Evolutionary conservation across 2,888 invertebrate species (phyloP).

Genomic region (Criorhina ranunculi): DNA sequence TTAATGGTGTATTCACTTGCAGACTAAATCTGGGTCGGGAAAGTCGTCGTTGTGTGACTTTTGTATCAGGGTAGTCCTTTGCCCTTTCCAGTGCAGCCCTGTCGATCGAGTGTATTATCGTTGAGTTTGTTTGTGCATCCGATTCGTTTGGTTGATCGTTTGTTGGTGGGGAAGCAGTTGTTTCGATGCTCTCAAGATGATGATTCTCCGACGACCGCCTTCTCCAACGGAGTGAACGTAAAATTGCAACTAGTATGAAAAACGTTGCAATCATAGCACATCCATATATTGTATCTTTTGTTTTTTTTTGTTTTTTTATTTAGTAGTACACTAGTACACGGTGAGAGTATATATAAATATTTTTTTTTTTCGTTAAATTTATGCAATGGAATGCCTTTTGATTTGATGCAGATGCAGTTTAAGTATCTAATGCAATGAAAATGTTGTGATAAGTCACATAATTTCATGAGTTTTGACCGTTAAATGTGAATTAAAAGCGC

Average conservation of each 20-base stretch:
- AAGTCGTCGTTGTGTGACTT: conserved; percentile 50
- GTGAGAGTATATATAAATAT: conserved; percentile 25
- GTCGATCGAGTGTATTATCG: conserved; percentile 42
- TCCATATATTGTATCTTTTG: conserved; percentile 69
- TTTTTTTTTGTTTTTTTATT: conserved; percentile 44
- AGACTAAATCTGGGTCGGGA: conserved; percentile 69
- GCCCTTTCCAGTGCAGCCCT: conserved; percentile 19
- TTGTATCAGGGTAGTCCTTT: conserved; percentile 23
- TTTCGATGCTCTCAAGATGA: conserved; percentile 53
- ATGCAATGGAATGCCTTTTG: conserved; percentile 51
- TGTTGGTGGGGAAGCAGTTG: conserved; percentile 49
- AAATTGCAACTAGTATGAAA: conserved; percentile 84
- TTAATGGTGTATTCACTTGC: conserved; percentile 53
- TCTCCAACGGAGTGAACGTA: conserved; percentile 84
- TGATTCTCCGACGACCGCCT: conserved; percentile 78
- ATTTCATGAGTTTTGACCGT: conserved; percentile 30
- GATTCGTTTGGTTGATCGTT: conserved; percentile 59
- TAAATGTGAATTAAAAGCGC: conserved; percentile 51
- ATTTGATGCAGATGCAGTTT: conserved; percentile 56
- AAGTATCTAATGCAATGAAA: conserved; percentile 69
- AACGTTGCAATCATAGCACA: conserved; percentile 84
- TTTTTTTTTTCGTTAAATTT: conserved; percentile 32
- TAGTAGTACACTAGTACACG: conserved; percentile 45
- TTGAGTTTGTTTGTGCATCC: conserved; percentile 48
- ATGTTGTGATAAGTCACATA: conserved; percentile 56